These are phyloP conservation scores for Saccopteryx leptura DNA, from an alignment of 2,113 vertebrate species.

Conservation along the genomic window DNA sequence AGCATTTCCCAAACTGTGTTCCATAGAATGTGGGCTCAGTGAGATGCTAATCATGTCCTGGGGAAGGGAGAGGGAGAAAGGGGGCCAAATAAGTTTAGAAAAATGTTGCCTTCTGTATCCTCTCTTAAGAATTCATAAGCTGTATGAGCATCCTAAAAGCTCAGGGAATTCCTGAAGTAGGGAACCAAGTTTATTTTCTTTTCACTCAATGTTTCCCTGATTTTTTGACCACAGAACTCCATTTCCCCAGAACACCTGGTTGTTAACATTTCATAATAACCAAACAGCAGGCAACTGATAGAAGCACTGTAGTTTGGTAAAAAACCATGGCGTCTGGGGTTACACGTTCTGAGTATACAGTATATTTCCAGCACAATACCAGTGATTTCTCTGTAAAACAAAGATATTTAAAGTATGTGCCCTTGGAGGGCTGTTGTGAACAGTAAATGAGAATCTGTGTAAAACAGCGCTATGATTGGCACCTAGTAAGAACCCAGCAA, in stretches of 20 bases:
- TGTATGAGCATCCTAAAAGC: not conserved
- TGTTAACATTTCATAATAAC: not conserved
- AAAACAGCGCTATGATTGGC: not conserved
- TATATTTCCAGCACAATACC: not conserved
- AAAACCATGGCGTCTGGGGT: not conserved
- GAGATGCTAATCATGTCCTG: not conserved
- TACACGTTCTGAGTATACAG: not conserved
- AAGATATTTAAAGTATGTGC: not conserved
- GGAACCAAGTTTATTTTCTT: not conserved
- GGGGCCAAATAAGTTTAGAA: not conserved
- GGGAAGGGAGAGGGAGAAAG: fast-evolving
- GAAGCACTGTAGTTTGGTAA: not conserved
- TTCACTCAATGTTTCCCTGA: not conserved
- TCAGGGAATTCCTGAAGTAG: not conserved
- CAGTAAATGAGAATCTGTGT: not conserved
- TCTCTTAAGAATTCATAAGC: not conserved
- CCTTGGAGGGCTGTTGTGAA: not conserved
- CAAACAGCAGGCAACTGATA: not conserved
- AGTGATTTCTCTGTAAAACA: not conserved
- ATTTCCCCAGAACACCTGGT: not conserved
- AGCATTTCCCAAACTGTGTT: not conserved
- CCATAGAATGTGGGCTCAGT: not conserved
- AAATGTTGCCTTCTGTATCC: not conserved
- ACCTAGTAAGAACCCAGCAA: not conserved
- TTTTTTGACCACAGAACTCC: not conserved